phyloP scores from a whole-genome alignment of 2,797 vertebrate genomes.

The Leptoclinus maculatus region DNA sequence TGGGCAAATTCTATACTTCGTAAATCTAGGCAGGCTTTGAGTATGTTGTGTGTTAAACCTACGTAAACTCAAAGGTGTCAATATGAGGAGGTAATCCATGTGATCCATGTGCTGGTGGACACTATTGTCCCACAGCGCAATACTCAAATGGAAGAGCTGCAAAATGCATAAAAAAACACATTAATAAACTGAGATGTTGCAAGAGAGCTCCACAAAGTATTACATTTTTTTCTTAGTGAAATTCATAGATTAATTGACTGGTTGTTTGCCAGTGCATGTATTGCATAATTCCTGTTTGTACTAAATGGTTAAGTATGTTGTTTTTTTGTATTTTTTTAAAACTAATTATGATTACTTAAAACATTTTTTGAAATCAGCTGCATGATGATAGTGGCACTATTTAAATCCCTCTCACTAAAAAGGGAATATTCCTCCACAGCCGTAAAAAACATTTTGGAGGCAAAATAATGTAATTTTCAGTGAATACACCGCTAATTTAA shows the following conservation, averaged over 20 bases:
- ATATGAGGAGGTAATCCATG: too few species aligned
- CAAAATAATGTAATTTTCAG: not conserved
- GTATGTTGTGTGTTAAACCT: not conserved
- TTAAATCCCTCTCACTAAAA: not conserved
- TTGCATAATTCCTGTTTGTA: not conserved
- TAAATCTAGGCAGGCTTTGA: not conserved
- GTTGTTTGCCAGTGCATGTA: not conserved
- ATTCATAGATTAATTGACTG: not conserved
- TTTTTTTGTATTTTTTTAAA: not conserved
- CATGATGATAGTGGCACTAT: not conserved
- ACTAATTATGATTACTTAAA: not conserved
- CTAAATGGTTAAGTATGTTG: not conserved
- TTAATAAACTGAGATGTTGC: not conserved
- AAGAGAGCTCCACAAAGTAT: not conserved
- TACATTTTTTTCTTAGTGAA: not conserved
- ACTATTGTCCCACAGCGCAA: not conserved
- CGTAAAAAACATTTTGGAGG: not conserved
- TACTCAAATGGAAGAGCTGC: not conserved
- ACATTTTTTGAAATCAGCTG: not conserved
- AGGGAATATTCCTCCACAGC: not conserved
- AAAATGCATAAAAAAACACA: not conserved
- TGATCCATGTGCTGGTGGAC: not conserved
- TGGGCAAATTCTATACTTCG: not conserved
- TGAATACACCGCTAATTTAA: not conserved
- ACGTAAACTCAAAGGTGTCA: not conserved